Evolutionary conservation across 1,140 invertebrate species (phyloP).

Genomic region (Drosophila rufa): DNA sequence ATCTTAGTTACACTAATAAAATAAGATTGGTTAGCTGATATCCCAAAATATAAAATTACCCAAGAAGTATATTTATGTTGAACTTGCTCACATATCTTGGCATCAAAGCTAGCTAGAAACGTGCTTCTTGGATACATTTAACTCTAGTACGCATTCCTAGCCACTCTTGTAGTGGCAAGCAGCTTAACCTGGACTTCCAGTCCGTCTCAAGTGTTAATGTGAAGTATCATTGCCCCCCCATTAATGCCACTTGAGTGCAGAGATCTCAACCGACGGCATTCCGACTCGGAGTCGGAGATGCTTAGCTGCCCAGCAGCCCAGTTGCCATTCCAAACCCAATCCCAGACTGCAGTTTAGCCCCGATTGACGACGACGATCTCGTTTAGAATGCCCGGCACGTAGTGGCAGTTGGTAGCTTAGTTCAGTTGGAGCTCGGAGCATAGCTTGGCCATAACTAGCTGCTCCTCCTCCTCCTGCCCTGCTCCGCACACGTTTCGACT

Average conservation of each 20-base stretch:
- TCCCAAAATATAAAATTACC: not conserved
- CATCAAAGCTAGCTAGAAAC: not conserved
- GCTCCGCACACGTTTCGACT: constrained; percentile 10
- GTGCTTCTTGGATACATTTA: not conserved
- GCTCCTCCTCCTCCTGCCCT: not conserved
- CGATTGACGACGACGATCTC: constrained; percentile 5
- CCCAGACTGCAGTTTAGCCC: constrained; percentile 6
- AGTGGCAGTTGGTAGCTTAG: constrained; percentile 7
- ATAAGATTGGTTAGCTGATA: not conserved
- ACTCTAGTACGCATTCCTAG: not conserved
- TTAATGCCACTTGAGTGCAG: constrained; percentile 13
- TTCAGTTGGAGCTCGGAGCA: constrained; percentile 5
- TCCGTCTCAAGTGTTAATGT: not conserved
- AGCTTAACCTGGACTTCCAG: not conserved
- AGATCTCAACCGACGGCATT: constrained; percentile 11
- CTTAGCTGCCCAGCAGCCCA: not conserved
- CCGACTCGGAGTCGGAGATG: not conserved
- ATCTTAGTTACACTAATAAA: not conserved
- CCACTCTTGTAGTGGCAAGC: not conserved
- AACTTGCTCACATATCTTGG: too few species aligned
- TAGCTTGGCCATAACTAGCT: constrained; percentile 43
- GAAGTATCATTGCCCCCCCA: not conserved
- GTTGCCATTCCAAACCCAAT: constrained; percentile 6
- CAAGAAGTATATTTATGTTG: not conserved
- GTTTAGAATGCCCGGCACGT: constrained; percentile 52